phyloP scores from a whole-genome alignment of 2,113 vertebrate genomes.

The Carollia perspicillata region DNA sequence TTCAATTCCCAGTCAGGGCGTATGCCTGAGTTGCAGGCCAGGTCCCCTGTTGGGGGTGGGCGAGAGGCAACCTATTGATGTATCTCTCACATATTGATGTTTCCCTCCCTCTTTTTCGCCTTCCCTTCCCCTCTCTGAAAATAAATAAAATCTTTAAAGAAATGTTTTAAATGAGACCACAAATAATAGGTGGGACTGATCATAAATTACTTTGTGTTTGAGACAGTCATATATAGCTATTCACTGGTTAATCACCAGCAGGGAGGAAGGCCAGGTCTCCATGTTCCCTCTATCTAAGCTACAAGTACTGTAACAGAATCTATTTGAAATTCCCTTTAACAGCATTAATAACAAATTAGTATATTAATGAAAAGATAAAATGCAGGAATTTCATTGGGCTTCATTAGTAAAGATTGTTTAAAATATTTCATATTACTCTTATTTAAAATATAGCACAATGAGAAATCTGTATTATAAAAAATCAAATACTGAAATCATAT shows the following conservation, averaged over 20 bases:
- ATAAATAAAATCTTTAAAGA: too few relatives aligned
- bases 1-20: too few relatives aligned
- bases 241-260: not conserved
- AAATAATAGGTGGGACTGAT: not conserved
- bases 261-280: not conserved
- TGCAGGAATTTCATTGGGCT: not conserved
- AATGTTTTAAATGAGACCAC: not conserved
- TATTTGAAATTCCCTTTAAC: not conserved
- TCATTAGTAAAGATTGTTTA: not conserved
- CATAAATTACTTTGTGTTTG: not conserved
- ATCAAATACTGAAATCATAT: not conserved
- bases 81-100: too few relatives aligned
- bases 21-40: too few relatives aligned
- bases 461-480: constrained; percentile 29
- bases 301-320: not conserved
- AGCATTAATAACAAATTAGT: constrained; percentile 27
- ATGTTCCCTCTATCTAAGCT: not conserved
- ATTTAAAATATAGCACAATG: constrained; percentile 11
- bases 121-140: too few relatives aligned
- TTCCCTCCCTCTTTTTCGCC: too few relatives aligned
- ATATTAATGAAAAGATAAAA: not conserved
- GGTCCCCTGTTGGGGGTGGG: too few relatives aligned
- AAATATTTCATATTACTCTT: constrained; percentile 29
- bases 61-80: too few relatives aligned
- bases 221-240: not conserved